phyloP scores from a whole-genome alignment of 2,888 invertebrate genomes.

The Disparrhopalites patrizii region DNA sequence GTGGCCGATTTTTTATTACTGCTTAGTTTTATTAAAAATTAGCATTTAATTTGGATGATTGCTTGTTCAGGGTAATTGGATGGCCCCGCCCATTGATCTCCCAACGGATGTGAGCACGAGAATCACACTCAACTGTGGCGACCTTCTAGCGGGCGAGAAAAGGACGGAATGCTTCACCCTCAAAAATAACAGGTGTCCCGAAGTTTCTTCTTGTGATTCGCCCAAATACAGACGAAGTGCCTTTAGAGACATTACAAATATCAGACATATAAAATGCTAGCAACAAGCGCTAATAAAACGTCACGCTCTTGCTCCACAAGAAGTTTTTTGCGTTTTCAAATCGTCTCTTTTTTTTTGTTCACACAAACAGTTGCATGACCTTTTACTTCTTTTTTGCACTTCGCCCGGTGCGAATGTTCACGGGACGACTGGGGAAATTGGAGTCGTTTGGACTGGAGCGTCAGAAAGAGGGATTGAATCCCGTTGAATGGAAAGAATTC shows the following conservation, averaged over 20 bases:
- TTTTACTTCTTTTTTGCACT: constrained; percentile 38
- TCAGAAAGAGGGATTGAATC: constrained; percentile 18
- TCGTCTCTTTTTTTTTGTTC: too few relatives aligned
- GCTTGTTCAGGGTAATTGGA: constrained; percentile 26
- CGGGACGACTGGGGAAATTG: not conserved
- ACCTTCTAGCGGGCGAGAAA: constrained; percentile 31
- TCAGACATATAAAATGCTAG: not conserved
- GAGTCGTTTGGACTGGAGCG: constrained; percentile 15
- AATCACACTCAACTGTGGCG: constrained; percentile 34
- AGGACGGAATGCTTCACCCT: constrained; percentile 22
- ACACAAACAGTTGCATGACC: constrained; percentile 34
- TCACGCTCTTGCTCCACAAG: too few relatives aligned
- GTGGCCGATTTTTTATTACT: not conserved
- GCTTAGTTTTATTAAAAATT: not conserved
- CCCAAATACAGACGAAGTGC: not conserved
- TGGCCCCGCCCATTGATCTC: constrained; percentile 37
- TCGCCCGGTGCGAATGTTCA: constrained; percentile 26
- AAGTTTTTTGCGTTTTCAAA: too few relatives aligned
- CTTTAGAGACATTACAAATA: not conserved
- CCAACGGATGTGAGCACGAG: constrained; percentile 30
- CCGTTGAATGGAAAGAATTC: constrained; percentile 23
- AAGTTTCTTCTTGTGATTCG: not conserved
- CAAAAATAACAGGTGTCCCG: constrained; percentile 30
- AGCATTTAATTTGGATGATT: not conserved
- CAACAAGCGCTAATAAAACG: too few relatives aligned